Base-by-base conservation (phyloP, 2,797 vertebrate genomes). In the Champsocephalus gunnari region DNA sequence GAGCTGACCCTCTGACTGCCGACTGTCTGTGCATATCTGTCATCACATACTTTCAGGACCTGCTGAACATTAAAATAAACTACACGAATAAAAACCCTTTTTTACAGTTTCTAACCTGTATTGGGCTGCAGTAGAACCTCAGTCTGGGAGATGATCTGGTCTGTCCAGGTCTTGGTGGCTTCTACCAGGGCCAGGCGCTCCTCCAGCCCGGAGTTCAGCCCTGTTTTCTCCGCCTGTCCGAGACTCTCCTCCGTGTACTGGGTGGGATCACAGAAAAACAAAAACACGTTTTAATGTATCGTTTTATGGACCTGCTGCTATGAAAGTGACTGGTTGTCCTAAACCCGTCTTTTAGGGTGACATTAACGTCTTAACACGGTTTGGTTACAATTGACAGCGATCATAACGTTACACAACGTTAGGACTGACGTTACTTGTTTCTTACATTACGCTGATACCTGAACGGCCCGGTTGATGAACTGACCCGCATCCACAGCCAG, bases 231-330 rank as follows among this genome's bases (percentile, higher is more conserved):
- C 44, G 95, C 95, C 85, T 98, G 96, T 16, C 98, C 98, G 60
- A 99, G 93, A 77, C 95, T 97, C 92, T 99, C 98, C 92, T 95
- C 98, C 0, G 98, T 99, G 86, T 96, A 99, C 98, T 99, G 78
- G 4, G 48, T 38, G 3, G 7, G 45, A 61, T 79, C 5, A 65
- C 50, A 75, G 53, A 66, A 66, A 14, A 71, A 57, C 44, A 79
- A 16, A n/a, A 4, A 38, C 45, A 48, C 34, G 0, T 56, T 32
- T 2, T 16, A 56, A 10, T 41, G 1, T 1, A 19, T 50, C 0
- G 4, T 59, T 38, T 16, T 12, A 17, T 58, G 12, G 8, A 43
- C 4, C 5, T 16, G 19, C 5, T 16, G 19, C 10, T 14, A 12
- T 13, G 19, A 28, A 28, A 19, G 2, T 9, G 13, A 24, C 3